These are phyloP conservation scores for Micrastur ruficollis DNA, from an alignment of 2,797 vertebrate species.

Conservation along the genomic window DNA sequence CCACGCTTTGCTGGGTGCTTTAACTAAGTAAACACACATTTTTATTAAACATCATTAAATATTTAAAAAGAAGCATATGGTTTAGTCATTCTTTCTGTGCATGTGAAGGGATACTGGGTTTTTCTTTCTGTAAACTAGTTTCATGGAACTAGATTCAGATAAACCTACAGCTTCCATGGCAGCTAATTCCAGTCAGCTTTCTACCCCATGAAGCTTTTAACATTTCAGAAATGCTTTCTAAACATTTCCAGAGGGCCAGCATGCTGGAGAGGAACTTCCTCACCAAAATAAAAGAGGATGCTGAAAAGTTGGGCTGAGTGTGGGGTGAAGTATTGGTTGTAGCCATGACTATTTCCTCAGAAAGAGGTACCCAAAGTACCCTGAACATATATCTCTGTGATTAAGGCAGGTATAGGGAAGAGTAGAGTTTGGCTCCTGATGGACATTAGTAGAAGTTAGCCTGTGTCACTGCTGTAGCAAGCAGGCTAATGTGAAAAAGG, in stretches of 20 bases:
- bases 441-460: neutral
- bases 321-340: neutral
- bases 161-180: neutral
- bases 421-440: neutral
- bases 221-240: neutral
- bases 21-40: neutral
- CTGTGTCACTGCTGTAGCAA: neutral
- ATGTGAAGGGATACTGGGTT: neutral
- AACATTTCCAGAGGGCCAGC: neutral
- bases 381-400: accelerated
- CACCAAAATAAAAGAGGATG: neutral
- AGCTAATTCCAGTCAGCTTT: neutral
- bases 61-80: neutral
- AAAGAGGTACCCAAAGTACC: neutral
- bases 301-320: neutral
- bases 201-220: neutral
- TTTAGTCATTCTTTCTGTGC: neutral
- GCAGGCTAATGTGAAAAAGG: neutral
- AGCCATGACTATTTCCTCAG: neutral
- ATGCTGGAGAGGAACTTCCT: accelerated
- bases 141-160: neutral
- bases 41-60: neutral
- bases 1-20: neutral
- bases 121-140: neutral
- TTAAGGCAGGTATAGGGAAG: neutral